Evolutionary conservation across 35 echinoderm and acorn worm species (phyloP).

Genomic region (Eucidaris tribuloides): DNA sequence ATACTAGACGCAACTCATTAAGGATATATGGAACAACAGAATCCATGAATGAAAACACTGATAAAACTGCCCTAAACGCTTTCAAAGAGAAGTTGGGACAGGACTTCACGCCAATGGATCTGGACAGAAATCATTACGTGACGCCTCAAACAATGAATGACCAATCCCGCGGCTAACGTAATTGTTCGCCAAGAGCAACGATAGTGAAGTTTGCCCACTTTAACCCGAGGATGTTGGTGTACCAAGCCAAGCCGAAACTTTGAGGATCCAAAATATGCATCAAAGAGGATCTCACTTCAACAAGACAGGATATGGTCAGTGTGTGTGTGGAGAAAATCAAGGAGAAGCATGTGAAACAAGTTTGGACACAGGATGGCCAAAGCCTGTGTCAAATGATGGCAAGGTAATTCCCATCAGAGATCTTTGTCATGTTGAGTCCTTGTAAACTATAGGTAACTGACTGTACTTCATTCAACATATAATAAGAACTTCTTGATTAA

Average conservation of each 20-base stretch:
- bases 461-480: neutral
- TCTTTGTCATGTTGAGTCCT: neutral
- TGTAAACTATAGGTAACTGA: neutral
- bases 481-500: neutral
- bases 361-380: conserved; percentile 5
- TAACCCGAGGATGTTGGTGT: neutral
- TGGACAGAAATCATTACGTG: neutral
- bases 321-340: neutral
- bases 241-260: neutral
- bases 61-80: neutral
- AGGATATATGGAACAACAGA: neutral
- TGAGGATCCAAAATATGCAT: neutral
- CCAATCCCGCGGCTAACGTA: neutral
- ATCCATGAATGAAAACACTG: neutral
- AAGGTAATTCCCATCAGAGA: neutral
- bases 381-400: neutral
- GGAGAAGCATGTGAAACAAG: neutral
- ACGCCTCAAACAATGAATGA: neutral
- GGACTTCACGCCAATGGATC: neutral
- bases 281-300: conserved; percentile 1
- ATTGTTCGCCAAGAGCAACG: neutral
- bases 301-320: neutral
- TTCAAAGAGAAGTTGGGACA: neutral
- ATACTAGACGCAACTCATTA: too few species aligned
- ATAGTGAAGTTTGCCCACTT: neutral